Evolutionary conservation across 2,113 vertebrate species (phyloP).

Genomic region (Oriolus oriolus): DNA sequence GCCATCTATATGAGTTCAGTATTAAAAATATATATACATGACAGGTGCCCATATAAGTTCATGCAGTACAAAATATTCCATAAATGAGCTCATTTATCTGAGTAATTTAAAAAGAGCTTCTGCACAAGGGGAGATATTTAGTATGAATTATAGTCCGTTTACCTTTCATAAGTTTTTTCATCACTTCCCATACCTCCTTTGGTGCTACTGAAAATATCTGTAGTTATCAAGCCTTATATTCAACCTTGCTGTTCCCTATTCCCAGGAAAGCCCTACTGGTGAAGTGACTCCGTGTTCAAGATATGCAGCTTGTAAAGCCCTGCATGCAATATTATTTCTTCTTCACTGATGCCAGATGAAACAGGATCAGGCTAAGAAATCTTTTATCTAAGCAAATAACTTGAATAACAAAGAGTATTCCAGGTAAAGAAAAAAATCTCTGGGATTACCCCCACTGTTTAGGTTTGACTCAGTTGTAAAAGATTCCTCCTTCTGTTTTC

Average conservation of each 20-base stretch:
- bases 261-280: slow-evolving; percentile 27
- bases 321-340: neutral
- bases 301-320: neutral
- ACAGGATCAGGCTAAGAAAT: neutral
- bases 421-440: neutral
- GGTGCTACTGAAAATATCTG: slow-evolving; percentile 53
- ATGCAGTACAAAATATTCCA: slow-evolving; percentile 60
- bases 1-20: slow-evolving; percentile 51
- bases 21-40: slow-evolving; percentile 66
- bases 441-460: neutral
- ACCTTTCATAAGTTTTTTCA: slow-evolving; percentile 66
- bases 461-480: neutral
- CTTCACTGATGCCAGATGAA: neutral
- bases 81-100: slow-evolving; percentile 66
- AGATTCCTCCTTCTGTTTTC: neutral
- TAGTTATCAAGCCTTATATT: slow-evolving; percentile 35
- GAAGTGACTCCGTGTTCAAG: neutral
- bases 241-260: slow-evolving; percentile 45
- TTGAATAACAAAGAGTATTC: neutral
- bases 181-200: slow-evolving; percentile 54
- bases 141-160: slow-evolving; percentile 58
- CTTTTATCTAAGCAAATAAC: slow-evolving; percentile 3
- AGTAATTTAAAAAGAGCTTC: slow-evolving; percentile 63
- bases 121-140: slow-evolving; percentile 60
- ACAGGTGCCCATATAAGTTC: slow-evolving; percentile 68